Conservation (phyloP, 2,113 vertebrate genomes). For the Petrocephalus microphthalmus region DNA sequence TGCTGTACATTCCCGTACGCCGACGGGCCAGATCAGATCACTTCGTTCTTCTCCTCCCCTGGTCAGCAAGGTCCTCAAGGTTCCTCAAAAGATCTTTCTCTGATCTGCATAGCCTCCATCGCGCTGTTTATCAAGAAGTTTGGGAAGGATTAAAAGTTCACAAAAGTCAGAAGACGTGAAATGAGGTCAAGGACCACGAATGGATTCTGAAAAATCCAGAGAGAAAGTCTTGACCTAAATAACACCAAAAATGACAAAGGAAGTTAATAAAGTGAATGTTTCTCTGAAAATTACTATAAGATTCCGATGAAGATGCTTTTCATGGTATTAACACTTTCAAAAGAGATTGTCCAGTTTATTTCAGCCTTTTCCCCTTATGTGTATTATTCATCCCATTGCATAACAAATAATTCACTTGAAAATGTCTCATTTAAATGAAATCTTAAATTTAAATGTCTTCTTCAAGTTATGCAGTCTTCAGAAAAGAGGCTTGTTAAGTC, state of each 20-base stretch:
- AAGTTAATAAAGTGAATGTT: slow-evolving; percentile 4
- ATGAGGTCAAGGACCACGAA: background rate
- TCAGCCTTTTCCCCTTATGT: background rate
- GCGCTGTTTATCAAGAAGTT: background rate
- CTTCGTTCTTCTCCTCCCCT: background rate
- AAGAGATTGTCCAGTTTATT: background rate
- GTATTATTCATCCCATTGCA: background rate
- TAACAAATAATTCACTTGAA: slow-evolving; percentile 9
- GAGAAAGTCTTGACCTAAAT: slow-evolving; percentile 7
- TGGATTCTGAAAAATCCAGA: background rate
- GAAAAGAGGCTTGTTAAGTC: background rate
- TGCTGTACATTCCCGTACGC: background rate
- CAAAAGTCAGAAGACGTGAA: background rate
- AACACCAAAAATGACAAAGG: background rate
- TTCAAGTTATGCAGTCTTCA: background rate
- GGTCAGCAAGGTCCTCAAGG: background rate
- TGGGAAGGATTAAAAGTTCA: background rate
- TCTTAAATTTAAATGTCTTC: background rate
- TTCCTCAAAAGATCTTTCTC: background rate
- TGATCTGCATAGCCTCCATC: background rate
- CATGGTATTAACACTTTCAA: background rate
- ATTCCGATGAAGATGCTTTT: background rate
- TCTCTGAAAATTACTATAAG: background rate
- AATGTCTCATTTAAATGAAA: slow-evolving; percentile 12
- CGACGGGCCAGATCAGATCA: background rate